phyloP scores from a whole-genome alignment of 2,113 vertebrate genomes.

The Hoplias malabaricus region DNA sequence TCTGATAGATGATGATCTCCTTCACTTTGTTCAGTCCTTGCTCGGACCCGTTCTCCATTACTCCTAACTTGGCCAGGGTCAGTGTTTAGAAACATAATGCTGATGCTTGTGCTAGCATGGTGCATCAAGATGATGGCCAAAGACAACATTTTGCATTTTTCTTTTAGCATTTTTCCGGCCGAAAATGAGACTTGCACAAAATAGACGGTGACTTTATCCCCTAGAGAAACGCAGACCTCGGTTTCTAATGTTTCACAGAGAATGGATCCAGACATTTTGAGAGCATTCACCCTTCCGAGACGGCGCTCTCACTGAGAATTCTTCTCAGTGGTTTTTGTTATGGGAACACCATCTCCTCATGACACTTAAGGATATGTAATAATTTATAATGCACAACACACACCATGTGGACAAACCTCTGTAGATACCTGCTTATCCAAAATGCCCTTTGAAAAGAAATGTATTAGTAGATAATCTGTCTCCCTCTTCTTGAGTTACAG shows the following conservation, averaged over 20 bases:
- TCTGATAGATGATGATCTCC: constrained; percentile 33
- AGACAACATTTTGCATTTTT: neutral
- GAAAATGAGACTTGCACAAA: neutral
- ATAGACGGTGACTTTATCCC: neutral
- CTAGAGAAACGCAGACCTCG: neutral
- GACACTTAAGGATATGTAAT: too few relatives aligned
- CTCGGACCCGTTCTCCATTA: constrained; percentile 41
- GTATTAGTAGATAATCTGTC: too few relatives aligned
- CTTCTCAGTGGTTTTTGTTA: too few relatives aligned
- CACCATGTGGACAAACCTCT: too few relatives aligned
- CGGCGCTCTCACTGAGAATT: constrained; percentile 10
- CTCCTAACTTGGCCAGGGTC: constrained; percentile 13
- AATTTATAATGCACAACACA: too few relatives aligned
- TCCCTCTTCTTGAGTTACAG: too few relatives aligned
- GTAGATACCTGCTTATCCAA: too few relatives aligned
- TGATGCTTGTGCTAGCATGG: neutral
- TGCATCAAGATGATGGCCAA: constrained; percentile 9
- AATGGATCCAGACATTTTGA: constrained; percentile 10
- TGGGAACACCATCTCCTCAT: too few relatives aligned
- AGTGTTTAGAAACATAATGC: constrained; percentile 15
- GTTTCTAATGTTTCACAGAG: neutral
- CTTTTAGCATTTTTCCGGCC: neutral
- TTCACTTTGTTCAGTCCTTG: constrained; percentile 43
- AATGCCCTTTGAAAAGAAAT: too few relatives aligned
- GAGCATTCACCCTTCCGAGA: constrained; percentile 9